Evolutionary conservation across 2,113 vertebrate genomes (phyloP).

Genomic region (Syngnathus scovelli): DNA sequence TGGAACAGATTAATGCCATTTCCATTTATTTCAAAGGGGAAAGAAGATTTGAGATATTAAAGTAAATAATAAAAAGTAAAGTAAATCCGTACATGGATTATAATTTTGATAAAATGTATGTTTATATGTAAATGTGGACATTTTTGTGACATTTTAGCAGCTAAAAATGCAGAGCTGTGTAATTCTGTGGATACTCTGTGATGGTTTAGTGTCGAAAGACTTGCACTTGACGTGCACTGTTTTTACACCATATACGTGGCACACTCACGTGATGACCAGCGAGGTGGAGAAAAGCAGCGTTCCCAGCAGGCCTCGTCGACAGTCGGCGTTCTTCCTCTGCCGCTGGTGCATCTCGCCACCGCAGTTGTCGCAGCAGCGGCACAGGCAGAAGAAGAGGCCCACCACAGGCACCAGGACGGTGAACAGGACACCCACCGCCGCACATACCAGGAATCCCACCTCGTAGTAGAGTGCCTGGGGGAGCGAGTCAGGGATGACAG

Average conservation of each 20-base stretch:
- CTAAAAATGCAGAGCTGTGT: not conserved
- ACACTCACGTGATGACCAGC: constrained; percentile 87
- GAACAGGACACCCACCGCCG: constrained; percentile 79
- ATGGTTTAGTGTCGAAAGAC: not conserved
- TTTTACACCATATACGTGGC: not conserved
- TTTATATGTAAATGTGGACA: not conserved
- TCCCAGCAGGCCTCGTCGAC: constrained; percentile 72
- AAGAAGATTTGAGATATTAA: too few relatives aligned
- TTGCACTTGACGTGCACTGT: not conserved
- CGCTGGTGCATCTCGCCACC: constrained; percentile 98
- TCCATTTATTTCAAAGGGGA: too few relatives aligned
- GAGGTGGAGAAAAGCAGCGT: constrained; percentile 74
- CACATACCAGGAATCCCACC: constrained; percentile 81
- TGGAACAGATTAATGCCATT: too few relatives aligned
- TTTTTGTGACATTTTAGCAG: not conserved
- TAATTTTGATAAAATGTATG: not conserved
- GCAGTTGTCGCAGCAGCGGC: constrained; percentile 93
- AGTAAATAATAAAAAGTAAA: too few relatives aligned
- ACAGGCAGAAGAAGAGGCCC: constrained; percentile 88
- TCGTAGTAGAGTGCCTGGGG: constrained; percentile 85
- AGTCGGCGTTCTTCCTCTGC: constrained; percentile 88
- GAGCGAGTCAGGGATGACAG: not conserved
- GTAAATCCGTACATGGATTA: too few relatives aligned
- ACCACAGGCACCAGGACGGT: constrained; percentile 81
- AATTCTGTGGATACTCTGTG: not conserved